These are phyloP conservation scores for Sesamia inferens DNA, from an alignment of 2,888 invertebrate species.

Conservation along the genomic window DNA sequence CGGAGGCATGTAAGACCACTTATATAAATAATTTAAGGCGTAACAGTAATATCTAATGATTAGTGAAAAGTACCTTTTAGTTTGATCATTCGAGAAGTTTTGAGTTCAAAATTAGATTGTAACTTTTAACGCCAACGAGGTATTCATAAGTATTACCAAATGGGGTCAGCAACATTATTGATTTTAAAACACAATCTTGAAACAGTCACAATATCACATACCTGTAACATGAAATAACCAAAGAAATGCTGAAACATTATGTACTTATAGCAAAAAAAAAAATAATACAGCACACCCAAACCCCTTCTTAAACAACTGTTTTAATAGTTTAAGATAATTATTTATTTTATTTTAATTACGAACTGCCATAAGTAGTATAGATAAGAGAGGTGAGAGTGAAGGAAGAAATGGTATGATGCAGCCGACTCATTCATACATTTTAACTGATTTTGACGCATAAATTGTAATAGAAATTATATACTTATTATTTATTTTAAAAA, in stretches of 20 bases:
- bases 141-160: constrained; percentile 33
- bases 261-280: constrained; percentile 7
- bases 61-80: constrained; percentile 38
- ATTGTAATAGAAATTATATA: not conserved
- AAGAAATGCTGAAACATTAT: constrained; percentile 53
- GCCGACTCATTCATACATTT: constrained; percentile 1
- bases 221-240: constrained; percentile 56
- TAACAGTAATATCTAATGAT: not conserved
- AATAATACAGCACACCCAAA: constrained; percentile 22
- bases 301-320: constrained; percentile 36
- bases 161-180: constrained; percentile 16
- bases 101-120: constrained; percentile 31
- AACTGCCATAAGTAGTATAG: constrained; percentile 86
- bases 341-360: constrained; percentile 82
- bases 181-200: constrained; percentile 16
- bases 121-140: constrained; percentile 18
- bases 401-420: constrained; percentile 4
- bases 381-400: constrained; percentile 63
- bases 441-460: no score
- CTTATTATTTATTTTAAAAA: constrained; percentile 1
- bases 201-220: constrained; percentile 21
- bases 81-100: constrained; percentile 20
- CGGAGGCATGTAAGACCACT: constrained; percentile 78
- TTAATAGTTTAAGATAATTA: constrained; percentile 69
- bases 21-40: constrained; percentile 45